Percentiles rank a stretch among this genome's conserved stretches.
Evolutionary conservation across 2,888 invertebrate species (phyloP).

Genomic region (Spilarctia lutea): DNA sequence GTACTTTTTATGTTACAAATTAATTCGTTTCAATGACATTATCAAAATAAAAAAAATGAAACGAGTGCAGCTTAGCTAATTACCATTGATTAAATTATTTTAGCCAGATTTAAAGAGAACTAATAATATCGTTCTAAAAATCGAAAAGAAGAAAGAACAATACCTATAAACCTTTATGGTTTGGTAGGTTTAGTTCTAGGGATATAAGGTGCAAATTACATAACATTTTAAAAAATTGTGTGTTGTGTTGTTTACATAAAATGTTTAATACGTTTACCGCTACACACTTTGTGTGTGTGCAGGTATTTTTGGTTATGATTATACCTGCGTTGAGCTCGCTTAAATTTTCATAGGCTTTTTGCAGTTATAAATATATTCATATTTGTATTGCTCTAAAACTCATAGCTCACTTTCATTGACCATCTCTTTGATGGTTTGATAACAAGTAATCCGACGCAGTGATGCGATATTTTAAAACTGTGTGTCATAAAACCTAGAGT

Average conservation of each 20-base stretch:
- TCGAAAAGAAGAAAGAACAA: not conserved
- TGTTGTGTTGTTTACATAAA: no score
- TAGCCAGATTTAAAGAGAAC: not conserved
- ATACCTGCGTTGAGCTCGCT: conserved; percentile 34
- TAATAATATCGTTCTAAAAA: not conserved
- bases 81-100: not conserved
- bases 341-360: conserved; percentile 37
- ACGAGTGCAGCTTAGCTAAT: not conserved
- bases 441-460: not conserved
- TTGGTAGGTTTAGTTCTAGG: not conserved
- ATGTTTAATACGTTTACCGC: no score
- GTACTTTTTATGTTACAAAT: not conserved
- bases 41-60: not conserved
- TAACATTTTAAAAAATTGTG: not conserved
- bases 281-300: not conserved
- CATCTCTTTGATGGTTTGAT: not conserved
- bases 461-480: not conserved
- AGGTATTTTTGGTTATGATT: not conserved
- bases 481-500: not conserved
- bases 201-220: not conserved
- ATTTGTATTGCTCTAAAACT: conserved; percentile 2
- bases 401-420: conserved; percentile 1
- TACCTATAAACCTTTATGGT: not conserved
- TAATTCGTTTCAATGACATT: not conserved
- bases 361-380: conserved; percentile 16